Conservation (phyloP, 1,140 invertebrate species). For the roundworm (Caenorhabditis elegans) region DNA sequence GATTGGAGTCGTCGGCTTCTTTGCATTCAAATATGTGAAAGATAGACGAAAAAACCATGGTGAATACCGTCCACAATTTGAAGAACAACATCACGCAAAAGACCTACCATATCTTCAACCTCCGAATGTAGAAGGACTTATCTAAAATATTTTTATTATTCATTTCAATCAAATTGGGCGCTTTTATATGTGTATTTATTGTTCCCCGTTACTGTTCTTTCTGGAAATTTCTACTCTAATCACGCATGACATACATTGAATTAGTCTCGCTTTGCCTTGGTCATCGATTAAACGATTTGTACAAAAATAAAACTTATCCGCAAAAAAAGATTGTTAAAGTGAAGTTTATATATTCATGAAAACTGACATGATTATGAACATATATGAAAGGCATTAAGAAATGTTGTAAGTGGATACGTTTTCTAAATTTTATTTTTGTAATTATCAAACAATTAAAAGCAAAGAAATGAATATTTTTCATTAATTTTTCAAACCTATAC, state of each 20-base stretch:
- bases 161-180: conserved; percentile 2
- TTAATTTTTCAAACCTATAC: too few relatives aligned
- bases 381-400: too few relatives aligned
- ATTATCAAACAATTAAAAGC: too few relatives aligned
- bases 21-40: conserved; percentile 47
- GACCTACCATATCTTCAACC: conserved; percentile 61
- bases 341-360: too few relatives aligned
- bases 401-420: too few relatives aligned
- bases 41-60: conserved; percentile 53
- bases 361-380: too few relatives aligned
- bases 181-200: conserved; percentile 26
- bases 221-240: neutral
- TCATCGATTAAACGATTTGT: conserved; percentile 24
- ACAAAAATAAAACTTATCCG: too few relatives aligned
- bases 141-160: conserved; percentile 43
- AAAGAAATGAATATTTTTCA: too few relatives aligned
- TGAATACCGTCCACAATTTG: conserved; percentile 62
- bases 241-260: neutral
- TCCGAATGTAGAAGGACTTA: conserved; percentile 61
- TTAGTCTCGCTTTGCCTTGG: neutral
- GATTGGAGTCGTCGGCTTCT: conserved; percentile 44
- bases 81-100: conserved; percentile 63
- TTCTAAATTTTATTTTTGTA: too few relatives aligned
- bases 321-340: too few relatives aligned
- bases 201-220: conserved; percentile 3